Percentiles rank a stretch among this genome's conserved stretches.
Conservation (phyloP, 2,888 invertebrate genomes). For the Autographa pulchrina region DNA sequence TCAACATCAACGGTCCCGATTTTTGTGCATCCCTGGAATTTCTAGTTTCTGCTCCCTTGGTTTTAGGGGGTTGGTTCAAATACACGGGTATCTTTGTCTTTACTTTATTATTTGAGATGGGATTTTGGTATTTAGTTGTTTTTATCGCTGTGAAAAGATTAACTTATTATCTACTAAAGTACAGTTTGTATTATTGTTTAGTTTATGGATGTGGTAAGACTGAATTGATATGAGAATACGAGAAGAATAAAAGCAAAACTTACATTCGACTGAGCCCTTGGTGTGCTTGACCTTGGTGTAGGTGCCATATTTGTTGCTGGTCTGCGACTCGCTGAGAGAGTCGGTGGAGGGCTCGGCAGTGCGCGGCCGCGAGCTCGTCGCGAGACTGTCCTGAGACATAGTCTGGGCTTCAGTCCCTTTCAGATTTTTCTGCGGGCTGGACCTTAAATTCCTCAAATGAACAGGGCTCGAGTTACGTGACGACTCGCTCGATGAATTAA, state of each 20-base stretch:
- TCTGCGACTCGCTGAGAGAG: constrained; percentile 81
- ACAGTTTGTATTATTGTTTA: no score
- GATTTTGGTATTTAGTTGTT: constrained; percentile 55
- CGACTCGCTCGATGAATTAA: constrained; percentile 91
- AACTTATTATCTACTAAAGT: background rate
- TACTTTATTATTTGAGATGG: constrained; percentile 49
- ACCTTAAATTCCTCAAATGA: constrained; percentile 78
- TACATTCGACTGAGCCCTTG: constrained; percentile 74
- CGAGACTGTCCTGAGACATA: constrained; percentile 87
- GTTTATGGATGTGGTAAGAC: no score
- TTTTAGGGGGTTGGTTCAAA: constrained; percentile 64
- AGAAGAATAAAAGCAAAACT: constrained; percentile 56
- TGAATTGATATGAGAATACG: no score
- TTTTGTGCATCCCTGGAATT: constrained; percentile 46
- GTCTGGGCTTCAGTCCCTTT: constrained; percentile 75
- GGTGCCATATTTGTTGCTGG: constrained; percentile 79
- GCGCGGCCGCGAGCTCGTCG: constrained; percentile 79
- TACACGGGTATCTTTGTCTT: constrained; percentile 80
- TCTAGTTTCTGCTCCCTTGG: constrained; percentile 41
- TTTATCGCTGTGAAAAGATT: constrained; percentile 64
- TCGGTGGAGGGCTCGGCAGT: constrained; percentile 87
- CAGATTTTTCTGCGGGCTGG: constrained; percentile 72
- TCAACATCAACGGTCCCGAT: constrained; percentile 20
- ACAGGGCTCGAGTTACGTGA: constrained; percentile 92
- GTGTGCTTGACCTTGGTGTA: constrained; percentile 78